Percentiles rank a stretch among this genome's conserved stretches.
phyloP scores from a whole-genome alignment of 2,888 invertebrate genomes.

The Eubasilissa splendida region DNA sequence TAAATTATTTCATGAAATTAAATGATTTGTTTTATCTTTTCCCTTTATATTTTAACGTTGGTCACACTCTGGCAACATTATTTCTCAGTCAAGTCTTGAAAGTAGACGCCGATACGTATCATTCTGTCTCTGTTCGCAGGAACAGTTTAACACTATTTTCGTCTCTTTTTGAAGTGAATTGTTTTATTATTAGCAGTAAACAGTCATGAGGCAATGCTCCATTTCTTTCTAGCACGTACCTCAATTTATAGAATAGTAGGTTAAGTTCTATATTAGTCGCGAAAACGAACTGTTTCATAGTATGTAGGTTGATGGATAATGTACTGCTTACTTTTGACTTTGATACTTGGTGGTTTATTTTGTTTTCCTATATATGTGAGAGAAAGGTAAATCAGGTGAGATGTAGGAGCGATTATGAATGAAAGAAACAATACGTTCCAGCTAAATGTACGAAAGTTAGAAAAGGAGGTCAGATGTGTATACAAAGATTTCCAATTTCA shows the following conservation, averaged over 20 bases:
- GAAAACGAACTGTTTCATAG: no score
- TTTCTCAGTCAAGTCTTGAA: neutral
- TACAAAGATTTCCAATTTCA: slow-evolving; percentile 42
- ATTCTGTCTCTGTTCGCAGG: slow-evolving; percentile 8
- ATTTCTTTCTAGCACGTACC: slow-evolving; percentile 1
- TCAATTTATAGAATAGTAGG: neutral
- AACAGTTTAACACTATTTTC: neutral
- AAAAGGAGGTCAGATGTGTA: slow-evolving; percentile 45
- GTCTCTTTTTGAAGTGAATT: slow-evolving; percentile 10
- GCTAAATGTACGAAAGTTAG: slow-evolving; percentile 40
- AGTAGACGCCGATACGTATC: neutral
- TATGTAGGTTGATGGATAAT: neutral
- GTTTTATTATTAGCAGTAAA: slow-evolving; percentile 6
- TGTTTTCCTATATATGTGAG: neutral
- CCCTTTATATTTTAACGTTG: neutral
- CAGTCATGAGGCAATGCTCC: slow-evolving; percentile 2
- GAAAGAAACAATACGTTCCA: slow-evolving; percentile 35
- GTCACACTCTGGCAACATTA: slow-evolving; percentile 18
- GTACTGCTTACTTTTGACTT: neutral
- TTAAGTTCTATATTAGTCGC: neutral
- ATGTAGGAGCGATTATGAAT: slow-evolving; percentile 27
- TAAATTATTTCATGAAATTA: no score
- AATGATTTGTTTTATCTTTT: neutral
- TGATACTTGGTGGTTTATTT: neutral
- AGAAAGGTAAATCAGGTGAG: neutral